Evolutionary conservation across 2,113 vertebrate species (phyloP).

Genomic region (Lampris incognitus): DNA sequence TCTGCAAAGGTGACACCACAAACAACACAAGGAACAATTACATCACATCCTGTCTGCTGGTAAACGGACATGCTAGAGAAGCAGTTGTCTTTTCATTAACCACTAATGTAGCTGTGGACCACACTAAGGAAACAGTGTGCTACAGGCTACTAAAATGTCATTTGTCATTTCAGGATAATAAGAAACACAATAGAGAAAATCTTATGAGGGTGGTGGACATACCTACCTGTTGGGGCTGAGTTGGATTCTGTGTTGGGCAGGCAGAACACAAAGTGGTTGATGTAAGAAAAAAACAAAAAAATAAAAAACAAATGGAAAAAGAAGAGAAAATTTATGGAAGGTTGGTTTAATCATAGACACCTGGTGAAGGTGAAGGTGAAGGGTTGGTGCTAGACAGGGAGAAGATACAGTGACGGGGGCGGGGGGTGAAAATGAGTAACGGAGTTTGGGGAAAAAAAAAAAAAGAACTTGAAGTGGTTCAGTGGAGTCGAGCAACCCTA

Average conservation of each 20-base stretch:
- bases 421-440: constrained; percentile 45
- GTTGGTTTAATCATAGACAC: constrained; percentile 37
- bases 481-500: constrained; percentile 49
- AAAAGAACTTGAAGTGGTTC: neutral
- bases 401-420: constrained; percentile 36
- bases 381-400: neutral
- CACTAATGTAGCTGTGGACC: no score
- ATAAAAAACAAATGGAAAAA: constrained; percentile 58
- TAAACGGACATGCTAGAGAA: no score
- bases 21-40: no score
- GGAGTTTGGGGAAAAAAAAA: constrained; percentile 17
- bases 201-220: constrained; percentile 21
- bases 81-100: no score
- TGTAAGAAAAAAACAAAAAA: constrained; percentile 40
- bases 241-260: constrained; percentile 68
- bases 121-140: no score
- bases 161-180: neutral
- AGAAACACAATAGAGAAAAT: neutral
- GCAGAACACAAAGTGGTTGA: constrained; percentile 65
- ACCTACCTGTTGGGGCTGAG: constrained; percentile 73
- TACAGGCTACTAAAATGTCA: no score
- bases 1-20: no score
- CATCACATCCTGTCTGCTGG: no score
- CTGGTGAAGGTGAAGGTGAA: constrained; percentile 23
- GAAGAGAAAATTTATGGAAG: constrained; percentile 56